Conservation (phyloP, 2,113 vertebrate species). For the Vimba vimba region DNA sequence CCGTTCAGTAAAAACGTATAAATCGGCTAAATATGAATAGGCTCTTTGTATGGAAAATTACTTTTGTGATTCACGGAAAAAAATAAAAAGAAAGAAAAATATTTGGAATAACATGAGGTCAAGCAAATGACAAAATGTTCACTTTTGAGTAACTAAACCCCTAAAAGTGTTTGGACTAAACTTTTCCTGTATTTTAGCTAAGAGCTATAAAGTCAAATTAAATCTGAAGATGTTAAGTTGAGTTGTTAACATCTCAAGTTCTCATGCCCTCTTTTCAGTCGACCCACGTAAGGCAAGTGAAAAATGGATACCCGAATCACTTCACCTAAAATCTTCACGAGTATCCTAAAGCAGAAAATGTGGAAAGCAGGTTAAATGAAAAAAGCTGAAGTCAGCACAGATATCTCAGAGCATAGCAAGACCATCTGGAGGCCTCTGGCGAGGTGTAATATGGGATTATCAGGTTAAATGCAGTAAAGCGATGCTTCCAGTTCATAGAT, state of each 20-base stretch:
- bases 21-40: too few relatives aligned
- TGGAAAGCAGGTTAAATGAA: not conserved
- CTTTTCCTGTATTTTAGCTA: not conserved
- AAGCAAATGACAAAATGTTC: too few relatives aligned
- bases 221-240: not conserved
- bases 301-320: not conserved
- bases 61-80: too few relatives aligned
- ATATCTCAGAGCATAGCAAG: not conserved
- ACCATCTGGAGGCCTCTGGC: constrained; percentile 21
- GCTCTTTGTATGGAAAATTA: too few relatives aligned
- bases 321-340: not conserved
- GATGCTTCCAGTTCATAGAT: constrained; percentile 12
- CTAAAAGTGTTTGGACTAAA: too few relatives aligned
- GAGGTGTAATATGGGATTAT: constrained; percentile 18
- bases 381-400: constrained; percentile 16
- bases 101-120: too few relatives aligned
- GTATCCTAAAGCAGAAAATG: not conserved
- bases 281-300: not conserved
- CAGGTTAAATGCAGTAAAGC: constrained; percentile 29
- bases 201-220: not conserved
- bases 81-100: too few relatives aligned
- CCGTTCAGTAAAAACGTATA: too few relatives aligned
- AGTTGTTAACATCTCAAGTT: not conserved
- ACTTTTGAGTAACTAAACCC: too few relatives aligned
- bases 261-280: not conserved